A percentile compares a stretch with the other conserved stretches of the same genome.
Conservation (phyloP, 2,113 vertebrate genomes). For the Protobothrops flavoviridis region DNA sequence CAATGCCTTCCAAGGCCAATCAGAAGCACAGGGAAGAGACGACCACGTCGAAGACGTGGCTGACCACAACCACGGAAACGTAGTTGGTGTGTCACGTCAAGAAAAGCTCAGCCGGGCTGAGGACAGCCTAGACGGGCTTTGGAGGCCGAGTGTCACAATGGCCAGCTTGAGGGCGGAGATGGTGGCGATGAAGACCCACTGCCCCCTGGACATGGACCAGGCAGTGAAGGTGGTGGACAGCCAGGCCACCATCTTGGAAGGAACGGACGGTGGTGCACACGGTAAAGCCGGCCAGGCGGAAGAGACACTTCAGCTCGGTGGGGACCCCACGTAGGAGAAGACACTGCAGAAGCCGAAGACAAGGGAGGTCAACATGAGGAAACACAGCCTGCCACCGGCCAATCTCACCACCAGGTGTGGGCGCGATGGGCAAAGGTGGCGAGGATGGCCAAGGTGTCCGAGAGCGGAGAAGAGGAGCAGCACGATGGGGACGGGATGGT, state of each 20-base stretch:
- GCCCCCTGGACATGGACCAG: slow-evolving; percentile 76
- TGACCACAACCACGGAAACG: background rate
- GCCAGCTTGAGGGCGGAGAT: slow-evolving; percentile 33
- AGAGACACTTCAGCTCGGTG: slow-evolving; percentile 60
- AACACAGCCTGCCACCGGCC: slow-evolving; percentile 79
- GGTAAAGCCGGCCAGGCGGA: slow-evolving; percentile 73
- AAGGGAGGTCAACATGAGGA: slow-evolving; percentile 76
- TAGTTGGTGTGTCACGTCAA: slow-evolving; percentile 74
- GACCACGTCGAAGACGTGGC: slow-evolving; percentile 47
- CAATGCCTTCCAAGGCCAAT: slow-evolving; percentile 83
- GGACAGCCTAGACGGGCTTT: slow-evolving; percentile 42
- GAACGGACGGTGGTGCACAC: slow-evolving; percentile 75
- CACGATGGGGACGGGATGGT: slow-evolving; percentile 46
- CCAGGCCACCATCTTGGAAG: slow-evolving; percentile 77
- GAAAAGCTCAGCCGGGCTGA: background rate
- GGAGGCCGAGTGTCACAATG: slow-evolving; percentile 52
- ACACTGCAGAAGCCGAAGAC: slow-evolving; percentile 62
- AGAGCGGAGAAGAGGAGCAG: slow-evolving; percentile 67
- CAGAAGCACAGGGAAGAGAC: slow-evolving; percentile 75
- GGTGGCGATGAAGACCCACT: slow-evolving; percentile 68
- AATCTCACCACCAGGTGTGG: slow-evolving; percentile 79
- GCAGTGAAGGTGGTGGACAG: slow-evolving; percentile 72
- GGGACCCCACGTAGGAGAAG: slow-evolving; percentile 72
- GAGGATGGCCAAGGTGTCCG: slow-evolving; percentile 69
- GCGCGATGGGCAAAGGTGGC: slow-evolving; percentile 70